Conservation (phyloP, 2,797 vertebrate genomes). For the Spinus pinus region DNA sequence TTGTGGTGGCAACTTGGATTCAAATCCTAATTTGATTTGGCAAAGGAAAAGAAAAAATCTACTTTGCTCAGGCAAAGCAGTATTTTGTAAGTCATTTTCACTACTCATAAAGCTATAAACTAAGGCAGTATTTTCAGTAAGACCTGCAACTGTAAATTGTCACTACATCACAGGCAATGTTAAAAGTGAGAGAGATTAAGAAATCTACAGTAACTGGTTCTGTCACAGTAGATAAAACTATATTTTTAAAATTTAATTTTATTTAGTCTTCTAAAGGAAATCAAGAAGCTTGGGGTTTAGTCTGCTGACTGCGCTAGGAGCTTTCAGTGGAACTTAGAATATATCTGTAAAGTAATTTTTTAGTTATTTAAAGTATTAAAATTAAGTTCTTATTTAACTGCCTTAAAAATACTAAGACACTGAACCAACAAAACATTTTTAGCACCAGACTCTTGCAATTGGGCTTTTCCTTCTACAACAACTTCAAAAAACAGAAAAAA, state of each 20-base stretch:
- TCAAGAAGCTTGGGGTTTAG: not conserved
- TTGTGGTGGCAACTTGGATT: not conserved
- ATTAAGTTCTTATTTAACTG: not conserved
- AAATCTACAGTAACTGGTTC: not conserved
- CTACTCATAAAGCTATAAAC: not conserved
- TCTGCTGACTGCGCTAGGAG: not conserved
- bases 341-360: not conserved
- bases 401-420: not conserved
- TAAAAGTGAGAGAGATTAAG: not conserved
- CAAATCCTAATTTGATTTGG: not conserved
- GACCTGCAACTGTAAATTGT: not conserved
- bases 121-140: not conserved
- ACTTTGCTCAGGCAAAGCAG: not conserved
- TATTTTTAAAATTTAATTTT: not conserved
- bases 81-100: not conserved
- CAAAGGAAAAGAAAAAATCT: not conserved
- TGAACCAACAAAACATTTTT: conserved; percentile 15
- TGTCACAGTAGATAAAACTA: not conserved
- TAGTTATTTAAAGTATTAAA: not conserved
- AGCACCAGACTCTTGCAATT: not conserved
- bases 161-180: not conserved
- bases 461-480: not conserved
- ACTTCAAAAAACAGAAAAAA: not conserved
- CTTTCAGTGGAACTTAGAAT: not conserved
- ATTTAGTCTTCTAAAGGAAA: not conserved